These are phyloP conservation scores for Antheraea pernyi DNA, from an alignment of 1,140 invertebrate species.

Conservation along the genomic window DNA sequence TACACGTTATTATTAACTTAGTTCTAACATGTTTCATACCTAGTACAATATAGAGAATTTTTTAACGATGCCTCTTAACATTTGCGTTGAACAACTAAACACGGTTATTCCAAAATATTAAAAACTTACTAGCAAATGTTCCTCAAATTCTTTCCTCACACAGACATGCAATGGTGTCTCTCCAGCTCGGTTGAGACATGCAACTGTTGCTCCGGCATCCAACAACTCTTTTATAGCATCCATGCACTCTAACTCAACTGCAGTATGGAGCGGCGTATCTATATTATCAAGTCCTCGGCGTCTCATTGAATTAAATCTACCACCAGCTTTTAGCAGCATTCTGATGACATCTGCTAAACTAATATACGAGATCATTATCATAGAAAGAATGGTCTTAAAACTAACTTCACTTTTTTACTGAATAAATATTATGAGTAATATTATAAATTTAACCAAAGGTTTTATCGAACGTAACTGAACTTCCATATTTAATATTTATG, in stretches of 20 bases:
- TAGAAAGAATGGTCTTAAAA: not conserved
- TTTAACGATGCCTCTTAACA: no score
- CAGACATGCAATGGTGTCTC: slow-evolving; percentile 82
- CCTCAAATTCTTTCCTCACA: slow-evolving; percentile 72
- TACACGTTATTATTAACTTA: no score
- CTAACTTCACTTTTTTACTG: not conserved
- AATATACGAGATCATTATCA: not conserved
- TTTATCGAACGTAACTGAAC: no score
- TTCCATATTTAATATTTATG: no score
- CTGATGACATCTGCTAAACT: slow-evolving; percentile 63
- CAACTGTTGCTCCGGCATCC: slow-evolving; percentile 73
- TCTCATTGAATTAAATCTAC: slow-evolving; percentile 53
- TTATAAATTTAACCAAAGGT: no score
- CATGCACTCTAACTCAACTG: slow-evolving; percentile 77
- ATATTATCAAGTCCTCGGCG: slow-evolving; percentile 36
- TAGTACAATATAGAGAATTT: no score
- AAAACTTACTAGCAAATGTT: slow-evolving; percentile 56
- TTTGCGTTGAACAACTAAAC: no score
- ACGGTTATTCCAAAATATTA: no score
- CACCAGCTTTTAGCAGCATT: slow-evolving; percentile 59
- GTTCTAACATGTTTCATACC: no score
- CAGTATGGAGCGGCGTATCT: slow-evolving; percentile 81
- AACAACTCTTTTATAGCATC: slow-evolving; percentile 79
- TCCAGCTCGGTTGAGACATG: slow-evolving; percentile 79
- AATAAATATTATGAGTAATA: not conserved